Conservation (phyloP, 2,113 vertebrate species). For the Brienomyrus brachyistius region DNA sequence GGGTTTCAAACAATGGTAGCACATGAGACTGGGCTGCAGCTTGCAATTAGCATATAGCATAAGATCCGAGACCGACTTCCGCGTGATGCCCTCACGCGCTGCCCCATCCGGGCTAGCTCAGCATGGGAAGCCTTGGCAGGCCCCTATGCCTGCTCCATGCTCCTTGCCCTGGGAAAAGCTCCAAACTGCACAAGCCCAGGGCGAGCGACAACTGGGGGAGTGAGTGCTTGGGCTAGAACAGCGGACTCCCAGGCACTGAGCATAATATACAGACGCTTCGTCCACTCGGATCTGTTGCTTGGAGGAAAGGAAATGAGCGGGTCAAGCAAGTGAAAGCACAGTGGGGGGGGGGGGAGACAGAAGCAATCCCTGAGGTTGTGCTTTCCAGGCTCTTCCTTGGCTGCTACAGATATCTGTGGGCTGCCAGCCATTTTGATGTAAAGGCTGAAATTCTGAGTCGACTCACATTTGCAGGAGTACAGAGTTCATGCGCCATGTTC, state of each 20-base stretch:
- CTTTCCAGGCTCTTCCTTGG: background rate
- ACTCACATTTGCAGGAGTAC: background rate
- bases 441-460: background rate
- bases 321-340: background rate
- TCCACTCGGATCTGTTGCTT: background rate
- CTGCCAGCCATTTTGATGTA: background rate
- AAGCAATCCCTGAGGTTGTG: background rate
- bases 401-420: background rate
- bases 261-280: background rate
- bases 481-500: background rate
- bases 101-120: background rate
- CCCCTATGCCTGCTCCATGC: background rate
- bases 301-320: background rate
- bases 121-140: background rate
- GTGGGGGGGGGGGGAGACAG: background rate
- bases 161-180: background rate
- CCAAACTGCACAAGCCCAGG: background rate
- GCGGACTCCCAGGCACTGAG: background rate
- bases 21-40: background rate
- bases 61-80: background rate
- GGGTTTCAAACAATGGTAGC: background rate
- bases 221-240: background rate
- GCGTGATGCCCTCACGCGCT: background rate
- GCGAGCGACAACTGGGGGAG: background rate
- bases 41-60: background rate